Conservation (phyloP, 2,113 vertebrate genomes). For the Coptodon rendalli region DNA sequence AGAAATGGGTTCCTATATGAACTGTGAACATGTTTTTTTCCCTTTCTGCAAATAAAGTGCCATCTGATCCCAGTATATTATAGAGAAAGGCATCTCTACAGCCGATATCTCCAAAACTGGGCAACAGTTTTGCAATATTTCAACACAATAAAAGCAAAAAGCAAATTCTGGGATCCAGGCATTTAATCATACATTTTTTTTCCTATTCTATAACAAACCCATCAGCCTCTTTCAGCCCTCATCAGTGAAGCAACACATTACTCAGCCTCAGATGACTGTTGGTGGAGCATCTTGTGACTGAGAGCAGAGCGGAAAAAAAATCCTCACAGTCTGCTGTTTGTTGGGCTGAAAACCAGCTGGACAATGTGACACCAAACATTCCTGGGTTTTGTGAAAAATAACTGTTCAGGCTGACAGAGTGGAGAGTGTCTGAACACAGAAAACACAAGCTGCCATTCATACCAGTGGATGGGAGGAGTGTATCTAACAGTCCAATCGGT, state of each 20-base stretch:
- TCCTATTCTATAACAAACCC: neutral
- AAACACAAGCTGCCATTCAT: conserved; percentile 59
- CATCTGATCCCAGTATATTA: neutral
- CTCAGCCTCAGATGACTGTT: conserved; percentile 54
- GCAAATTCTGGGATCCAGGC: neutral
- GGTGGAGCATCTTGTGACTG: conserved; percentile 59
- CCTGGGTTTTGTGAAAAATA: conserved; percentile 9
- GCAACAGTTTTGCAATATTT: neutral
- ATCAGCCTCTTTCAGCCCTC: neutral
- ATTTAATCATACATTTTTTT: neutral
- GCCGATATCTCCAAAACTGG: neutral
- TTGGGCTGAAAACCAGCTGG: conserved; percentile 26
- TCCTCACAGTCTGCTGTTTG: conserved; percentile 39
- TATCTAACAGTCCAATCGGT: conserved; percentile 8
- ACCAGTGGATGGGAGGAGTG: neutral
- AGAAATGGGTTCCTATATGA: neutral
- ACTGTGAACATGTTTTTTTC: neutral
- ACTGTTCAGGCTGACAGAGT: conserved; percentile 8
- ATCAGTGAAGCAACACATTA: conserved; percentile 19
- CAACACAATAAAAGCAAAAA: neutral
- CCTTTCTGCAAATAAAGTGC: neutral
- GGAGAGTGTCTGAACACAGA: neutral
- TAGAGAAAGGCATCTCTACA: neutral
- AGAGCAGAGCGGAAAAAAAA: conserved; percentile 29
- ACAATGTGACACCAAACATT: conserved; percentile 44